These are phyloP conservation scores for cattle (Bos taurus) DNA, from an alignment of 2,113 vertebrate species.

Conservation along the genomic window ARS-UCD2.0 NC_037338.1:86254501-86255000, in stretches of 20 bases:
- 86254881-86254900: background rate
- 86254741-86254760: fast-evolving
- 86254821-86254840: background rate
- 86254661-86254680: fast-evolving
- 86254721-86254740: fast-evolving
- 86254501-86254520: fast-evolving
- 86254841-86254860: background rate
- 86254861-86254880: background rate
- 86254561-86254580: background rate
- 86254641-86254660: background rate
- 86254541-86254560: background rate
- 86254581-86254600: background rate
- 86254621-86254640: background rate
- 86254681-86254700: fast-evolving
- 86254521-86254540: background rate
- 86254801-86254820: background rate
- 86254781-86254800: background rate
- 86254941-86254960: background rate
- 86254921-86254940: background rate
- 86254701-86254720: fast-evolving
- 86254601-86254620: fast-evolving
- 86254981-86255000: background rate
- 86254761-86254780: background rate
- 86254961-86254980: fast-evolving
- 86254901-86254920: background rate